Base-by-base conservation (phyloP, 2,797 vertebrate genomes). In the Salmo trutta region DNA sequence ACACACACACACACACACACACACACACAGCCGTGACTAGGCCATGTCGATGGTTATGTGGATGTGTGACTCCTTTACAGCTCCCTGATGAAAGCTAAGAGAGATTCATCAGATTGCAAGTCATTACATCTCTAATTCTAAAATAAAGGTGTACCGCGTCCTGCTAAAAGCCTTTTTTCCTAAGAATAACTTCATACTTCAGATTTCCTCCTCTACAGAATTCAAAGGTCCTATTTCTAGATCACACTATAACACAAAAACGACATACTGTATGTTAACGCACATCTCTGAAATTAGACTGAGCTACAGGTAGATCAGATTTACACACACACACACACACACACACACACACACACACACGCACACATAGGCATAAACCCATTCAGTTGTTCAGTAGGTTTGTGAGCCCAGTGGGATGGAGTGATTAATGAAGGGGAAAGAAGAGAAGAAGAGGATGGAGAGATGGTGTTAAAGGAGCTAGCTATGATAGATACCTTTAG, bases 401-500 rank as follows among this genome's bases (percentile, higher is more conserved):
- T 72, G 53, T 75, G 69, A 84, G 81, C 86, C 88, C 85, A 1
- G 29, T 84, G 91, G 91, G 85, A 86, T 73, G 79, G 87, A 82
- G 81, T 81, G 81, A 93, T 93, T 93, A 93, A 93, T 90, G 91
- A 89, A 82, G 79, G 77, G 82, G 87, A 81, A 79, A 90, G 83
- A 47, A 12, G 41, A 47, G 41, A 86, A 91, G 86, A 88, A 84
- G 87, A 87, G 87, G 85, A 91, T 85, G 87, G 89, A 90, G 85
- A 81, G 85, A 78, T 82, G 79, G 88, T 88, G 90, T 91, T 93
- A 91, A 94, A 93, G 89, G 90, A 91, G 86, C 89, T 82, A 84
- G 41, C 41, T 12, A 47, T 93, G 92, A 90, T 91, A 87, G 85
- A 89, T 93, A 93, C 86, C 86, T 91, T 85, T 80, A 79, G 84